Base-by-base conservation (phyloP, 2,797 vertebrate species). In the Morelia viridis region DNA sequence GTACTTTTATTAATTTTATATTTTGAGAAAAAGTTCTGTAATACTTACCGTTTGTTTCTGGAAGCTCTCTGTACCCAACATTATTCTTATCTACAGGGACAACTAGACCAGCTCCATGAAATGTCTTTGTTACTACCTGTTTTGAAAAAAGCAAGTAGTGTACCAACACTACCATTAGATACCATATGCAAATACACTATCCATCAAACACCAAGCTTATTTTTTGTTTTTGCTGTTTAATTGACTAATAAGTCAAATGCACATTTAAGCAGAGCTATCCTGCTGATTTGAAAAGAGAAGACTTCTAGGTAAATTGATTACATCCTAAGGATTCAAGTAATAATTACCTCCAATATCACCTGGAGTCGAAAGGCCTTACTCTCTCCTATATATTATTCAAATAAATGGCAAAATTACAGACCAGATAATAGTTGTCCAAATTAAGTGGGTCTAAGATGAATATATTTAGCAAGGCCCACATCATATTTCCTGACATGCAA, bases 51-150 rank as follows among this genome's bases (percentile, higher is more conserved):
- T 99, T 98, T 26, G 98, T 98, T 97, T 99, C 98, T 15, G 99
- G 98, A 89, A 99, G 98, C 96, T 99, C 99, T 98, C 99, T 98
- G 96, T 99, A 99, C 89, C 99, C 99, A 13, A 99, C 99, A 93
- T 98, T 98, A 87, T 99, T 99, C 97, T 98, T 99, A 97, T 99
- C 99, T 28, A 99, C 97, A 46, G 99, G 99, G 90, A 99, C 99
- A 56, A 99, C 98, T 28, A 99, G 97, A 56, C 99, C 99, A 26
- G 98, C 98, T 91, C 98, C 97, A 56, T 99, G 99, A 97, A 99
- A 99, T 0, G 98, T 98, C 97, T 99, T 99, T 89, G 98, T 98
- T 92, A 99, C 99, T 24, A 99, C 98, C 99, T 99, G 93, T 90
- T 68, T 87, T 84, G 68, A 28, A 80, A 83, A 50, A 8, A 28